These are phyloP conservation scores for Plectrocnemia conspersa DNA, from an alignment of 1,140 invertebrate genomes.

Conservation along the genomic window DNA sequence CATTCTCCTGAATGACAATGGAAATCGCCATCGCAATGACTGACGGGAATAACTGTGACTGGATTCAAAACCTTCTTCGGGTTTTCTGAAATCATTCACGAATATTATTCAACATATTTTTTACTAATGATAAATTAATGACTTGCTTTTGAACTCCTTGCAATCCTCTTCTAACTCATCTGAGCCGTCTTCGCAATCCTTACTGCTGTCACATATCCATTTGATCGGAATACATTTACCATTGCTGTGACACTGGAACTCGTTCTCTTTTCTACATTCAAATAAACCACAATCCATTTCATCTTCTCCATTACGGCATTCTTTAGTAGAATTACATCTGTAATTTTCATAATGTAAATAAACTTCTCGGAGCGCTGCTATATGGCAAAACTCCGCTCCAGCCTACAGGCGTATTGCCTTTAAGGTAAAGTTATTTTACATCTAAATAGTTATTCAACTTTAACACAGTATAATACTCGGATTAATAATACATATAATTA, in stretches of 20 bases:
- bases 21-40: conserved; percentile 49
- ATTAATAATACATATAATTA: too few species aligned
- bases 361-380: neutral
- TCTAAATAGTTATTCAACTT: too few species aligned
- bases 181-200: conserved; percentile 66
- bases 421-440: too few species aligned
- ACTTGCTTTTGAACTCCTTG: conserved; percentile 27
- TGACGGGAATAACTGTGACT: neutral
- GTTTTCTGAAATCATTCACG: neutral
- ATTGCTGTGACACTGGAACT: conserved; percentile 42
- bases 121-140: neutral
- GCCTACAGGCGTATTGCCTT: too few species aligned
- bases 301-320: conserved; percentile 66
- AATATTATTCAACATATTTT: too few species aligned
- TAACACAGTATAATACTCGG: too few species aligned
- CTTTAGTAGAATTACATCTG: conserved; percentile 64
- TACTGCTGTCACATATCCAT: conserved; percentile 56
- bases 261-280: conserved; percentile 37
- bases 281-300: conserved; percentile 51
- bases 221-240: conserved; percentile 52
- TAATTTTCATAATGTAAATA: neutral
- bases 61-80: neutral
- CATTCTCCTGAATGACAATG: conserved; percentile 60
- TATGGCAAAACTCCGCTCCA: too few species aligned
- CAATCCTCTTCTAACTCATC: conserved; percentile 58